Percentiles rank a stretch among this genome's conserved stretches.
Conservation (phyloP, 2,888 invertebrate species). For the Elmis aenea region DNA sequence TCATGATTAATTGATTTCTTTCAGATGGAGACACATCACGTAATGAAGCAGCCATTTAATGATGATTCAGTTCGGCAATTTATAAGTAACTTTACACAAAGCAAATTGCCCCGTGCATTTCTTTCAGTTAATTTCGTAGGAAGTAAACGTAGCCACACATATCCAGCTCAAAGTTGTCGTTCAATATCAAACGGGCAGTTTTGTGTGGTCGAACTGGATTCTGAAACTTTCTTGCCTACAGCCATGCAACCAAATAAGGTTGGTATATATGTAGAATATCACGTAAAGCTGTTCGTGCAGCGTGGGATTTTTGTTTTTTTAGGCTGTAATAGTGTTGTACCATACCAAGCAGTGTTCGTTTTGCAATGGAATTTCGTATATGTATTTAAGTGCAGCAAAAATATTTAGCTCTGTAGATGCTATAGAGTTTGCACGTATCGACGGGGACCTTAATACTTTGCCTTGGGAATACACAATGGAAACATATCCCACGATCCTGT, state of each 20-base stretch:
- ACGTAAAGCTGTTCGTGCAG: not conserved
- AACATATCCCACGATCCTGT: slow-evolving; percentile 72
- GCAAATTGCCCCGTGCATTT: slow-evolving; percentile 35
- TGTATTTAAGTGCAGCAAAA: slow-evolving; percentile 62
- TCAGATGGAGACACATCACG: slow-evolving; percentile 66
- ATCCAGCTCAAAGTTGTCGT: slow-evolving; percentile 18
- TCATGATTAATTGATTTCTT: slow-evolving; percentile 27
- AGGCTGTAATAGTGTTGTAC: slow-evolving; percentile 75
- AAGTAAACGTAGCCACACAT: slow-evolving; percentile 32
- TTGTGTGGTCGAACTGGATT: slow-evolving; percentile 61
- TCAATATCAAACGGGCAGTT: slow-evolving; percentile 36
- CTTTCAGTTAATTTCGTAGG: slow-evolving; percentile 30
- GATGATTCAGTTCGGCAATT: slow-evolving; percentile 51
- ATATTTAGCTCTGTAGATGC: slow-evolving; percentile 53
- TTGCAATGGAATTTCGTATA: slow-evolving; percentile 64
- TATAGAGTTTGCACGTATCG: slow-evolving; percentile 63
- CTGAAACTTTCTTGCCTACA: slow-evolving; percentile 58
- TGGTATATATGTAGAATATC: slow-evolving; percentile 17
- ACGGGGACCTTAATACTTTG: slow-evolving; percentile 79
- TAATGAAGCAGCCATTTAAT: slow-evolving; percentile 53
- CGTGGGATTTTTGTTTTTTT: slow-evolving; percentile 31
- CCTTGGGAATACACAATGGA: slow-evolving; percentile 83
- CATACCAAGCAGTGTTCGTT: slow-evolving; percentile 75
- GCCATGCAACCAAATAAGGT: slow-evolving; percentile 60
- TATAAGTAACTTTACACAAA: slow-evolving; percentile 51